phyloP scores from a whole-genome alignment of 2,797 vertebrate species.

The Manis javanica region DNA sequence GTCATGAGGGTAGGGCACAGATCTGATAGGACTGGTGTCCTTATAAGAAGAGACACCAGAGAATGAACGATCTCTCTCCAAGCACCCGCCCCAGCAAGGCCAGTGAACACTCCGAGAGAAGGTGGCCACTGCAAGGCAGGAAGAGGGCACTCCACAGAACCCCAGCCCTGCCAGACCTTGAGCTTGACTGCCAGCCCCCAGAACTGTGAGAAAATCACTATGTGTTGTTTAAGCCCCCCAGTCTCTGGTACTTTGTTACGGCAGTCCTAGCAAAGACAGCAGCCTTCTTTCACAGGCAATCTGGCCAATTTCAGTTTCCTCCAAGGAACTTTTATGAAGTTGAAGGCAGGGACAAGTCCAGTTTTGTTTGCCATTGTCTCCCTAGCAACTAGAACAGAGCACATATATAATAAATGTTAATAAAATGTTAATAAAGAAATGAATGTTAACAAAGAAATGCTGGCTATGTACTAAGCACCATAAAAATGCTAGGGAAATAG shows the following conservation, averaged over 20 bases:
- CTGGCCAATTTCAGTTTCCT: neutral
- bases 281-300: neutral
- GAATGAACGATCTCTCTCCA: neutral
- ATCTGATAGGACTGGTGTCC: neutral
- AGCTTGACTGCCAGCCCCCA: neutral
- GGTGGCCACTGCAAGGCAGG: neutral
- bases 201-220: neutral
- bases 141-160: neutral
- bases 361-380: neutral
- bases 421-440: neutral
- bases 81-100: neutral
- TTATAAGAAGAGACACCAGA: neutral
- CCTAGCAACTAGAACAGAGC: neutral
- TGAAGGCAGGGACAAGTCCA: neutral
- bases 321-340: neutral
- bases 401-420: neutral
- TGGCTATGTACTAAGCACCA: neutral
- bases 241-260: neutral
- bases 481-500: neutral
- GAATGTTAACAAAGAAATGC: neutral
- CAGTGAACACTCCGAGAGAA: neutral
- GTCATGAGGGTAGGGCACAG: neutral
- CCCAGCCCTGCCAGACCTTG: neutral
- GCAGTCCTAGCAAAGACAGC: neutral
- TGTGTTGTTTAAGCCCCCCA: neutral